phyloP scores from a whole-genome alignment of 2,113 vertebrate genomes.

The Xenopus tropicalis region UCB_Xtro_10.0 CM004450.2:100126501-100127000 shows the following conservation, averaged over 20 bases:
- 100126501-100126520: not conserved
- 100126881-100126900: slow-evolving; percentile 4
- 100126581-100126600: not conserved
- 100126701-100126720: slow-evolving; percentile 13
- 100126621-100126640: not conserved
- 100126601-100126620: not conserved
- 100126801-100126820: not conserved
- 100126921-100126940: slow-evolving; percentile 3
- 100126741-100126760: slow-evolving; percentile 15
- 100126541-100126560: not conserved
- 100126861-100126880: too few species aligned
- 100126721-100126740: slow-evolving; percentile 14
- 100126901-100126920: slow-evolving; percentile 3
- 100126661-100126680: slow-evolving; percentile 18
- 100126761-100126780: slow-evolving; percentile 2
- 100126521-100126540: not conserved
- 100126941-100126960: too few species aligned
- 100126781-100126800: slow-evolving; percentile 15
- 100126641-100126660: not conserved
- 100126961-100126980: too few species aligned
- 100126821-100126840: slow-evolving; percentile 9
- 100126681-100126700: not conserved
- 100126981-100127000: too few species aligned
- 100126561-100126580: not conserved
- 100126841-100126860: slow-evolving; percentile 5